Conservation (phyloP, 2,113 vertebrate genomes). For the Datnioides undecimradiatus region DNA sequence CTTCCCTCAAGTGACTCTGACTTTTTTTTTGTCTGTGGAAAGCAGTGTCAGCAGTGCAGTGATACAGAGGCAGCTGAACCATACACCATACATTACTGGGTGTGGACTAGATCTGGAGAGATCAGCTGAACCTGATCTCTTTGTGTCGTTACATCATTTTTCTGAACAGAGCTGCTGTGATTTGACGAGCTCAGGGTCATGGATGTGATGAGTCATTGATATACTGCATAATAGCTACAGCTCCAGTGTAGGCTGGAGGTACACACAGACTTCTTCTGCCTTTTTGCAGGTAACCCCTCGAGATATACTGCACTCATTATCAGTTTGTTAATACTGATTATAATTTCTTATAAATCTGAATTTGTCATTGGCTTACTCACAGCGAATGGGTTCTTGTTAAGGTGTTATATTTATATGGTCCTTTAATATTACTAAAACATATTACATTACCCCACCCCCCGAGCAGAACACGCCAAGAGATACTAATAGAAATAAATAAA, state of each 20-base stretch:
- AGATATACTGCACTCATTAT: not conserved
- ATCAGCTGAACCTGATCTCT: conserved; percentile 62
- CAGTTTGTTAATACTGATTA: not conserved
- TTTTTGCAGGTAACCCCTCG: not conserved
- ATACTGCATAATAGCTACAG: conserved; percentile 29
- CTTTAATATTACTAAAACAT: not conserved
- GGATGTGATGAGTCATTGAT: conserved; percentile 69
- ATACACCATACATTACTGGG: conserved; percentile 8
- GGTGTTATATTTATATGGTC: not conserved
- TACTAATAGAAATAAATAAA: not conserved
- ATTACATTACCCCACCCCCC: too few relatives aligned
- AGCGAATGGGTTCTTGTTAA: not conserved
- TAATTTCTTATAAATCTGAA: not conserved
- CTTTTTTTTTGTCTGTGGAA: conserved; percentile 1
- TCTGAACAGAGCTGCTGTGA: conserved; percentile 39
- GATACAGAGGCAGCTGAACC: conserved; percentile 21
- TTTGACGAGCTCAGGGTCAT: conserved; percentile 61
- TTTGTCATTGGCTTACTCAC: not conserved
- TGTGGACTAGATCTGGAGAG: conserved; percentile 42
- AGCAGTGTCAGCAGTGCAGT: conserved; percentile 29
- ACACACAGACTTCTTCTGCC: not conserved
- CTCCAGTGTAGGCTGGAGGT: conserved; percentile 20
- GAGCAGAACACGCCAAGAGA: not conserved
- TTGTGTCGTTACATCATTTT: conserved; percentile 59
- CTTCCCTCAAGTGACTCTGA: conserved; percentile 9